phyloP scores from a whole-genome alignment of 2,113 vertebrate genomes.

The Eretmochelys imbricata region DNA sequence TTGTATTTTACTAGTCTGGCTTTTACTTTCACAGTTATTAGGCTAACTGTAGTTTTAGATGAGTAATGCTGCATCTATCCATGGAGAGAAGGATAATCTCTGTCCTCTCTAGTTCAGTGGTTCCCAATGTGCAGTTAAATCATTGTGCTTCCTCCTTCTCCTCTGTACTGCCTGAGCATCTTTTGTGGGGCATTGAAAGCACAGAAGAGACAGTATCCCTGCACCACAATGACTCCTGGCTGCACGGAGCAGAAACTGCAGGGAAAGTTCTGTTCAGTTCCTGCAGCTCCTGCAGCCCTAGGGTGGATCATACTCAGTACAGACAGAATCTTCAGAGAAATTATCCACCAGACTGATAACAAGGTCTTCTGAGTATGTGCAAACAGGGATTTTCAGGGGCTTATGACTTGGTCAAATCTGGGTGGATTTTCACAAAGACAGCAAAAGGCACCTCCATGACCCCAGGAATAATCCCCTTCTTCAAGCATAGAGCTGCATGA shows the following conservation, averaged over 20 bases:
- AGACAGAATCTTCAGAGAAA: not conserved
- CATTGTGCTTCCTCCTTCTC: not conserved
- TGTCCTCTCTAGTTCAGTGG: not conserved
- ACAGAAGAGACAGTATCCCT: rapidly evolving
- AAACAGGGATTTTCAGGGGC: conserved; percentile 18
- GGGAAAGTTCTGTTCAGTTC: not conserved
- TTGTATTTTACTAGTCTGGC: not conserved
- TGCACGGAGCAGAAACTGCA: not conserved
- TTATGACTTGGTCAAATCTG: conserved; percentile 50
- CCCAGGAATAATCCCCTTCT: not conserved
- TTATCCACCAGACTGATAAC: conserved; percentile 53
- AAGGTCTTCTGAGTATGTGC: conserved; percentile 27
- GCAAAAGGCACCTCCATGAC: conserved; percentile 23
- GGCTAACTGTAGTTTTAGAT: not conserved
- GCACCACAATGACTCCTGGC: not conserved
- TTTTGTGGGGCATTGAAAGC: not conserved
- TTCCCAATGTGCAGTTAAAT: not conserved
- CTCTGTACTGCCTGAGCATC: not conserved
- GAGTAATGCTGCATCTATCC: not conserved
- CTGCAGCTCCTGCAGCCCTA: not conserved
- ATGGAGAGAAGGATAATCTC: not conserved
- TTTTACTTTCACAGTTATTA: not conserved
- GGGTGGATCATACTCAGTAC: not conserved
- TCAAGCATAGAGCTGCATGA: conserved; percentile 39
- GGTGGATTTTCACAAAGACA: conserved; percentile 48